A percentile compares a stretch with the other conserved stretches of the same genome.
phyloP scores from a whole-genome alignment of 2,113 vertebrate genomes.

The Mus spicilegus region DNA sequence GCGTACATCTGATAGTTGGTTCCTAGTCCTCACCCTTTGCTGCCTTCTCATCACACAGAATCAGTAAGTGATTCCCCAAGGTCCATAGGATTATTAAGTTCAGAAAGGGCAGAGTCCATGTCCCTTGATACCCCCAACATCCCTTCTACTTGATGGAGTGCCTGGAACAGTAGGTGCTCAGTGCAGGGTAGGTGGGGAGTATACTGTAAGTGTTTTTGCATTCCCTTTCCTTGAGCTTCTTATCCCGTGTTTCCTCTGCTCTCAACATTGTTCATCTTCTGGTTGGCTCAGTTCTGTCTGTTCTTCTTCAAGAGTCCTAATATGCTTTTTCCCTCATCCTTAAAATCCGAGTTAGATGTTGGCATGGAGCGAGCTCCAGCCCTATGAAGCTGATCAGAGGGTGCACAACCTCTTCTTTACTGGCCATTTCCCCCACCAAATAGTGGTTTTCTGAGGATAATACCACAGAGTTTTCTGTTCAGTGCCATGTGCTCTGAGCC shows the following conservation, averaged over 20 bases:
- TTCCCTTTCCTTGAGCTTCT: neutral
- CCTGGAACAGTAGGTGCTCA: neutral
- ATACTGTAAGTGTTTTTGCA: neutral
- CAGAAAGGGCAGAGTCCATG: neutral
- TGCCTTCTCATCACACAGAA: neutral
- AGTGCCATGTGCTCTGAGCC: fast-evolving
- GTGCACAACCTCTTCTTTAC: neutral
- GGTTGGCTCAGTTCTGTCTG: neutral
- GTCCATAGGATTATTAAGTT: neutral
- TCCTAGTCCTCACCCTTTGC: neutral
- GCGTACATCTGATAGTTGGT: neutral
- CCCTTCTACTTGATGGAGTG: too few species aligned
- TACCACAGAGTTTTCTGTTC: neutral
- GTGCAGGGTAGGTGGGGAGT: neutral
- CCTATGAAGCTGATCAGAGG: too few species aligned
- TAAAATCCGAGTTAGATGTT: neutral
- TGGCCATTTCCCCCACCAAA: neutral
- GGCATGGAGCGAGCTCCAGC: neutral
- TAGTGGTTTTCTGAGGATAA: neutral
- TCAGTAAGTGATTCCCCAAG: neutral
- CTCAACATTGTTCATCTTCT: neutral
- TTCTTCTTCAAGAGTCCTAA: neutral
- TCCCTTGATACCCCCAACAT: fast-evolving
- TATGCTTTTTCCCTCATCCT: neutral
- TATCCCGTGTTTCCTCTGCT: neutral